These are phyloP conservation scores for Poeciliopsis turrubarensis DNA, from an alignment of 2,113 vertebrate genomes.

Conservation along the genomic window DNA sequence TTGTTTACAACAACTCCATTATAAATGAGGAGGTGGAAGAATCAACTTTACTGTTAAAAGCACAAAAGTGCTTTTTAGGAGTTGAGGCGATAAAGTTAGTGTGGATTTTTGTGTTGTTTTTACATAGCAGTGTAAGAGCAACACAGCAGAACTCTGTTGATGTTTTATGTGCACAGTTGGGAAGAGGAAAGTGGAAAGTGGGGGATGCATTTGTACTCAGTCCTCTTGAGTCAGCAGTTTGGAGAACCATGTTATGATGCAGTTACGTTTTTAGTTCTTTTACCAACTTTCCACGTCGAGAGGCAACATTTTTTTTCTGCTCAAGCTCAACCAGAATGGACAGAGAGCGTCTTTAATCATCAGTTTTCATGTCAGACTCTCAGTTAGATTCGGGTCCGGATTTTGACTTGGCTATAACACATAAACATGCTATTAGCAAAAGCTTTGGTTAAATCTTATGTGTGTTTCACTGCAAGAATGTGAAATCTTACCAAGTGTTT, in stretches of 20 bases:
- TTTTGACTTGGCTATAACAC: not conserved
- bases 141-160: not conserved
- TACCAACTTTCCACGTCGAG: not conserved
- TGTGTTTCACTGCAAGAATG: not conserved
- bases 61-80: constrained; percentile 31
- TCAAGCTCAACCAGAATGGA: not conserved
- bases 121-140: not conserved
- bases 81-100: constrained; percentile 11
- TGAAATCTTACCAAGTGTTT: too few relatives aligned
- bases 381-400: too few relatives aligned
- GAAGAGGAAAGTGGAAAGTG: not conserved
- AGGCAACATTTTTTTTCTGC: not conserved
- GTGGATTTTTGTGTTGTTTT: not conserved
- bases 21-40: constrained; percentile 49
- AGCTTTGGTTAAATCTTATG: not conserved
- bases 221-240: not conserved
- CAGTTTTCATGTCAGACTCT: not conserved
- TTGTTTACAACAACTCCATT: constrained; percentile 69
- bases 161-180: not conserved
- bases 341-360: not conserved
- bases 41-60: constrained; percentile 27
- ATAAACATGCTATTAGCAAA: not conserved
- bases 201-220: not conserved
- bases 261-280: not conserved
- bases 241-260: too few relatives aligned